phyloP scores from a whole-genome alignment of 2,797 vertebrate genomes.

The Lophius americanus region DNA sequence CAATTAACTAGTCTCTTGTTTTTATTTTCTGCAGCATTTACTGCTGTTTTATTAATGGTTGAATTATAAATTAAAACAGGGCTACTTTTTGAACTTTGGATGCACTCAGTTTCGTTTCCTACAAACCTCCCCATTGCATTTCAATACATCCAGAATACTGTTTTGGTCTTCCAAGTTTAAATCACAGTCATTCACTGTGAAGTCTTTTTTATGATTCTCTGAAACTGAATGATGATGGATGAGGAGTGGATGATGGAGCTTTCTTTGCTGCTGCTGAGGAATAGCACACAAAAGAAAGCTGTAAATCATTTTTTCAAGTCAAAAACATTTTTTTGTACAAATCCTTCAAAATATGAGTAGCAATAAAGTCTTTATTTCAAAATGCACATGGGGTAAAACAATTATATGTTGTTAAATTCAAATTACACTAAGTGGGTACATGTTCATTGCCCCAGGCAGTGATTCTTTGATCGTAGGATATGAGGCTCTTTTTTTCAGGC shows the following conservation, averaged over 20 bases:
- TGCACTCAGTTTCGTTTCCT: constrained; percentile 23
- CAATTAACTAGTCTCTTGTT: constrained; percentile 29
- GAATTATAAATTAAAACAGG: constrained; percentile 53
- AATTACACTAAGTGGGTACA: constrained; percentile 7
- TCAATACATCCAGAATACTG: constrained; percentile 16
- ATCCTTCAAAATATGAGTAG: constrained; percentile 10
- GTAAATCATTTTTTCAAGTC: constrained; percentile 15
- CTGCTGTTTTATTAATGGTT: constrained; percentile 60
- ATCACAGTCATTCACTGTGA: constrained; percentile 10
- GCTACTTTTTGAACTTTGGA: constrained; percentile 43
- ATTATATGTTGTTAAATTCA: constrained; percentile 27
- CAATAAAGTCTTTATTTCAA: constrained; percentile 7
- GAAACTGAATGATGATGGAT: constrained; percentile 21
- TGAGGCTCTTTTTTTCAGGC: constrained; percentile 5
- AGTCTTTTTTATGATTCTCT: constrained; percentile 23
- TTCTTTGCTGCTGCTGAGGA: neutral
- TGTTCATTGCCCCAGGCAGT: constrained; percentile 20
- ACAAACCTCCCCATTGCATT: constrained; percentile 2
- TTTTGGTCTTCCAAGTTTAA: constrained; percentile 27
- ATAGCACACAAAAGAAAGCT: constrained; percentile 30
- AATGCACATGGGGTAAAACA: constrained; percentile 8
- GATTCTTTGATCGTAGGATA: constrained; percentile 25
- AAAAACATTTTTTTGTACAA: constrained; percentile 17
- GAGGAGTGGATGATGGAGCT: constrained; percentile 12
- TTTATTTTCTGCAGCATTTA: constrained; percentile 22